Conservation (phyloP, 1,140 invertebrate genomes). For the Asobara japonica region DNA sequence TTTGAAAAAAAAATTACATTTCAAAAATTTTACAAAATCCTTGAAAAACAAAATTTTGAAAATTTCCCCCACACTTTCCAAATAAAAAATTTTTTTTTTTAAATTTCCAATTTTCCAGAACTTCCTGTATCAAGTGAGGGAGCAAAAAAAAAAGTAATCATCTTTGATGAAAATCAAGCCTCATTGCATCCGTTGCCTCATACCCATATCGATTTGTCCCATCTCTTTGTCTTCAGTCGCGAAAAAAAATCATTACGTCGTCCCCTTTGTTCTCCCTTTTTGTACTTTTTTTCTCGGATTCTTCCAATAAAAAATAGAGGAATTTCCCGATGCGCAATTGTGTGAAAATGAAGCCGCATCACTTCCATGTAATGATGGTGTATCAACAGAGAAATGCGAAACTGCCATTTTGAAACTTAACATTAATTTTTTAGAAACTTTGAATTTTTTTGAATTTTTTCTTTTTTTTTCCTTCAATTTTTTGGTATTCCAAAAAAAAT, state of each 20-base stretch:
- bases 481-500: too few relatives aligned
- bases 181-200: not conserved
- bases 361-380: not conserved
- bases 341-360: not conserved
- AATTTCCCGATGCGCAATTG: not conserved
- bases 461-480: too few relatives aligned
- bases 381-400: not conserved
- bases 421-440: too few relatives aligned
- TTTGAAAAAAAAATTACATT: too few relatives aligned
- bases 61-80: too few relatives aligned
- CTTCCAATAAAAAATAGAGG: not conserved
- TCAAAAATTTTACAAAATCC: too few relatives aligned
- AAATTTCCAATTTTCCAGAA: too few relatives aligned
- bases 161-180: not conserved
- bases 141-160: not conserved
- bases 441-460: too few relatives aligned
- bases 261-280: not conserved
- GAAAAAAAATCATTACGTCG: not conserved
- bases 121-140: too few relatives aligned
- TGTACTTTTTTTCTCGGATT: not conserved
- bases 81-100: too few relatives aligned
- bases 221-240: constrained; percentile 1
- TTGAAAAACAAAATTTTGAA: too few relatives aligned
- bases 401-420: not conserved
- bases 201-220: not conserved